Percentiles rank a stretch among this genome's conserved stretches.
Conservation (phyloP, 2,888 invertebrate genomes). For the Scaeva pyrastri region DNA sequence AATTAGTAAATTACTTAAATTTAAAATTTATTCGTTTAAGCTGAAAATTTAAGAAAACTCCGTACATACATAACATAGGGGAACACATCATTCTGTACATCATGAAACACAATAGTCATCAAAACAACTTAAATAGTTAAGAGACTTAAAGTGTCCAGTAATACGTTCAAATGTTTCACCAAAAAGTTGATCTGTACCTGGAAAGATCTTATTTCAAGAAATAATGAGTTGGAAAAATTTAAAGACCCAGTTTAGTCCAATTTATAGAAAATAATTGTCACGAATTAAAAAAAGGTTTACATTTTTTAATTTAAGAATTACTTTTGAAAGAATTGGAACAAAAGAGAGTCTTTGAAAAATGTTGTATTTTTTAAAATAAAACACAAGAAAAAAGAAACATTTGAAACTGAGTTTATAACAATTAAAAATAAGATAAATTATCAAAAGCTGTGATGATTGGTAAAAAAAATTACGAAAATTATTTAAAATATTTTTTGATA, state of each 20-base stretch:
- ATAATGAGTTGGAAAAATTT: not conserved
- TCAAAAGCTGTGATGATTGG: too few relatives aligned
- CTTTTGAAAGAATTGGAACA: not conserved
- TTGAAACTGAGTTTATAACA: too few relatives aligned
- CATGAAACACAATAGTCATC: conserved; percentile 63
- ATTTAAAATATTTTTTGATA: too few relatives aligned
- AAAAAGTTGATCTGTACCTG: conserved; percentile 34
- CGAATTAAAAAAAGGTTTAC: not conserved
- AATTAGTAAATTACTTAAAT: not conserved
- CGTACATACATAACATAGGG: conserved; percentile 38
- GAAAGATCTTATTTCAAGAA: not conserved
- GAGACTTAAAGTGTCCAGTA: conserved; percentile 65
- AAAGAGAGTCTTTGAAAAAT: not conserved
- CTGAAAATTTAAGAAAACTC: conserved; percentile 40
- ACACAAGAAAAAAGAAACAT: too few relatives aligned
- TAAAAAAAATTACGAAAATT: too few relatives aligned
- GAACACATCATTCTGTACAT: conserved; percentile 50
- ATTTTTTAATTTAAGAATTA: conserved; percentile 19
- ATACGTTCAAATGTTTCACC: conserved; percentile 49
- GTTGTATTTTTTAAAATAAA: not conserved
- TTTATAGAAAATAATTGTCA: conserved; percentile 17
- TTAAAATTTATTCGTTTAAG: not conserved
- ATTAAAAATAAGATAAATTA: too few relatives aligned
- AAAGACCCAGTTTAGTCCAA: not conserved
- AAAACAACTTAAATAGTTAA: conserved; percentile 12